These are phyloP conservation scores for Grammomys dolichurus DNA, from an alignment of 2,113 vertebrate species.

Conservation along the genomic window DNA sequence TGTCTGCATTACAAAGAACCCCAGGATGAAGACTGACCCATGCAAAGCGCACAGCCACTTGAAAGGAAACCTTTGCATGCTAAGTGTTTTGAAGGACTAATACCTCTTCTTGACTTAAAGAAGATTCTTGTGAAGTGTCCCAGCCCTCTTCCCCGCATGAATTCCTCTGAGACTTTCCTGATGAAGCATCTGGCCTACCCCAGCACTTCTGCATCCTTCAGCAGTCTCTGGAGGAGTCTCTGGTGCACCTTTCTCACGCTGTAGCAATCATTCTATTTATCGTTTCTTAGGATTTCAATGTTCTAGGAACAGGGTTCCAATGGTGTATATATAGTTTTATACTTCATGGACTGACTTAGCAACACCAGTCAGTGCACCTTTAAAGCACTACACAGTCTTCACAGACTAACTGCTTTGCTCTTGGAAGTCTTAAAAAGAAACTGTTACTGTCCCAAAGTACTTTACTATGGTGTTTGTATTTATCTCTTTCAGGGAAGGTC, in stretches of 20 bases:
- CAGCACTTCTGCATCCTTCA: conserved; percentile 90
- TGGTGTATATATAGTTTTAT: conserved; percentile 92
- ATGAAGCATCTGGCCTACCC: conserved; percentile 87
- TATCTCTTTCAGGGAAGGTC: conserved; percentile 89
- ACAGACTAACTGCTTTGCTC: conserved; percentile 90
- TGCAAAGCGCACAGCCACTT: conserved; percentile 64
- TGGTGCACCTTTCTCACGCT: conserved; percentile 92
- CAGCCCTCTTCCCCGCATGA: conserved; percentile 84
- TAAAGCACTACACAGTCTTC: conserved; percentile 90
- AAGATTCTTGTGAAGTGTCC: conserved; percentile 86
- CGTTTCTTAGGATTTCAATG: conserved; percentile 89
- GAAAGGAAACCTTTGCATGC: conserved; percentile 81
- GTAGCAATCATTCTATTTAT: conserved; percentile 89
- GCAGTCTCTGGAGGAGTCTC: conserved; percentile 88
- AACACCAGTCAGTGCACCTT: conserved; percentile 89
- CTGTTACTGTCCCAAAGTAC: conserved; percentile 90
- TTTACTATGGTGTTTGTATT: conserved; percentile 89
- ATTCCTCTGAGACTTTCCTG: conserved; percentile 86
- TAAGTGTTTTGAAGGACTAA: conserved; percentile 75
- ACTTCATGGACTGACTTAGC: conserved; percentile 87
- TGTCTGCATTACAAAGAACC: conserved; percentile 88
- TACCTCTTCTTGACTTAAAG: conserved; percentile 80
- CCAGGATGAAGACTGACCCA: conserved; percentile 87
- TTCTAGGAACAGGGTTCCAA: conserved; percentile 89
- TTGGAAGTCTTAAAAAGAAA: conserved; percentile 90